These are phyloP conservation scores for Agriotes lineatus DNA, from an alignment of 2,888 invertebrate species.

Conservation along the genomic window DNA sequence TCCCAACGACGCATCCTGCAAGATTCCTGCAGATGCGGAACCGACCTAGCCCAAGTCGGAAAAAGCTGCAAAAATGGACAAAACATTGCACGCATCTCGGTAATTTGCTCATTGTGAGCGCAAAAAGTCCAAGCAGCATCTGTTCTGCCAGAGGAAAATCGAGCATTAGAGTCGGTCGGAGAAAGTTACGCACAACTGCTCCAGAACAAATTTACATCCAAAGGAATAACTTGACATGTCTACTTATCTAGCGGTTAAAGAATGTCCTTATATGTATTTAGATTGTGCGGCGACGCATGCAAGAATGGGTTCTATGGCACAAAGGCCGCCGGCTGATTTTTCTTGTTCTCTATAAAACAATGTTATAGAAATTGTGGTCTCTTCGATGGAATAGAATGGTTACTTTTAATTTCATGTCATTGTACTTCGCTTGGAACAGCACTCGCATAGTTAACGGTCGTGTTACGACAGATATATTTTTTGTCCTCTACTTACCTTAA, in stretches of 20 bases:
- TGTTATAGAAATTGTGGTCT: slow-evolving; percentile 62
- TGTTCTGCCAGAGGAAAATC: slow-evolving; percentile 24
- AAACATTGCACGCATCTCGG: slow-evolving; percentile 20
- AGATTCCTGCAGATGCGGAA: slow-evolving; percentile 27
- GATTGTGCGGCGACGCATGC: slow-evolving; percentile 63
- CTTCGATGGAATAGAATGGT: slow-evolving; percentile 59
- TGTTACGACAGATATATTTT: slow-evolving; percentile 26
- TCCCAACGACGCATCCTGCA: slow-evolving; percentile 16
- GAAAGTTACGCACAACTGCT: slow-evolving; percentile 61
- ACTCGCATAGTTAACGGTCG: slow-evolving; percentile 33
- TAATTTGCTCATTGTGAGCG: slow-evolving; percentile 20
- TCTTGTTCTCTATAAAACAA: slow-evolving; percentile 64
- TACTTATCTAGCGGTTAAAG: slow-evolving; percentile 65
- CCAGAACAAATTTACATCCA: slow-evolving; percentile 66
- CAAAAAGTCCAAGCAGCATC: slow-evolving; percentile 13
- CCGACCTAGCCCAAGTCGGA: slow-evolving; percentile 23
- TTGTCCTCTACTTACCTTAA: slow-evolving; percentile 25
- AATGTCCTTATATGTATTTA: slow-evolving; percentile 66
- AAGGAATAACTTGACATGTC: slow-evolving; percentile 66
- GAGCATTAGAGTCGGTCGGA: slow-evolving; percentile 39
- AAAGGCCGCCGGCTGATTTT: slow-evolving; percentile 64
- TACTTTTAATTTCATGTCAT: slow-evolving; percentile 50
- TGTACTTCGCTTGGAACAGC: slow-evolving; percentile 28
- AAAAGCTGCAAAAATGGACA: slow-evolving; percentile 28
- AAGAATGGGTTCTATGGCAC: slow-evolving; percentile 63